Evolutionary conservation across 2,797 vertebrate species (phyloP).

Genomic region (Darevskia nairensis): DNA sequence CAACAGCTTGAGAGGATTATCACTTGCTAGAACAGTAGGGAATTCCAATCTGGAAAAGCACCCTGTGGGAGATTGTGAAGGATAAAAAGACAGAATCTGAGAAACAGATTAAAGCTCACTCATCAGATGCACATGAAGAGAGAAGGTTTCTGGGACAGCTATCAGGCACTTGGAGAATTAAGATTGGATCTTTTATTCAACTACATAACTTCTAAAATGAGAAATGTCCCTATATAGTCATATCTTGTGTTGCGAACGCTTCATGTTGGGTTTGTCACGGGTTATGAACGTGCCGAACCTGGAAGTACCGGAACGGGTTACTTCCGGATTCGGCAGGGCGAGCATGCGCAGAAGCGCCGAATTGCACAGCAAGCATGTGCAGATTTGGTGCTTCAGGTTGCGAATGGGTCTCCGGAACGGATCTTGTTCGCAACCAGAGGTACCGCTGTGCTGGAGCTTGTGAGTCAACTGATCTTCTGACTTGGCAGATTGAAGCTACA

Average conservation of each 20-base stretch:
- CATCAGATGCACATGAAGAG: background rate
- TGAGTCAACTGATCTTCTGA: background rate
- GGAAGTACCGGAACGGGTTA: too few species aligned
- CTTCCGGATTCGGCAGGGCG: too few species aligned
- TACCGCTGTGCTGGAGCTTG: background rate
- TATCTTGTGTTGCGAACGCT: too few species aligned
- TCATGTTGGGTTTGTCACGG: too few species aligned
- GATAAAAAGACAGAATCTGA: background rate
- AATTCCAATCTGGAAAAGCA: background rate
- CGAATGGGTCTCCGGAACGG: too few species aligned
- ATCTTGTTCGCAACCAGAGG: too few species aligned
- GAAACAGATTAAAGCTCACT: background rate
- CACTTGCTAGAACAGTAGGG: background rate
- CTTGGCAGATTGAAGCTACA: background rate
- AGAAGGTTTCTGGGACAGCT: background rate
- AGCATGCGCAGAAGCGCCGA: too few species aligned
- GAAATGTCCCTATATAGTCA: background rate
- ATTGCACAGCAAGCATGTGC: too few species aligned
- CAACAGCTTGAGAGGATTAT: background rate
- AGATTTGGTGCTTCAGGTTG: too few species aligned
- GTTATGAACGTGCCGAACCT: too few species aligned
- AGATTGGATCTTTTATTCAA: background rate
- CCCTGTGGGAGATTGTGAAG: background rate
- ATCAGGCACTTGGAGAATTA: background rate
- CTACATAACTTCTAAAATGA: too few species aligned